Evolutionary conservation across 2,797 vertebrate species (phyloP).

Genomic region (Hoplostethus atlanticus): DNA sequence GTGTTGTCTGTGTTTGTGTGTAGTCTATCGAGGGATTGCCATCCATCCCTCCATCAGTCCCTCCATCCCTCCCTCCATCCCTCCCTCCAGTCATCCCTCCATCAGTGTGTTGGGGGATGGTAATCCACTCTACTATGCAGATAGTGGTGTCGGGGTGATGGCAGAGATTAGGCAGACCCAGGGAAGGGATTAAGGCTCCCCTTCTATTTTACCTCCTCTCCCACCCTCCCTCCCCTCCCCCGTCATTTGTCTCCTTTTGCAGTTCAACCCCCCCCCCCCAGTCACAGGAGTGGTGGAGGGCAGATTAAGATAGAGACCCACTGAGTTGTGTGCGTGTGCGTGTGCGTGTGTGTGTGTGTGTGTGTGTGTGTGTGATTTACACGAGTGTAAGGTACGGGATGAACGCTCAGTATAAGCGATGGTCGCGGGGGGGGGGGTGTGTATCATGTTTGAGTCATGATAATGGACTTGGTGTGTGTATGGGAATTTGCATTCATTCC

Average conservation of each 20-base stretch:
- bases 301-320: slow-evolving; percentile 60
- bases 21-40: slow-evolving; percentile 48
- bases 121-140: slow-evolving; percentile 80
- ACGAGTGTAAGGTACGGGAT: slow-evolving; percentile 20
- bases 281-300: slow-evolving; percentile 57
- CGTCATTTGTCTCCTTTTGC: slow-evolving; percentile 38
- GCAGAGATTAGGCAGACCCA: slow-evolving; percentile 79
- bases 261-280: slow-evolving; percentile 39
- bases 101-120: slow-evolving; percentile 64
- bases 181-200: slow-evolving; percentile 76
- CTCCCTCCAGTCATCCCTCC: background rate
- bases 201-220: slow-evolving; percentile 63
- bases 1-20: background rate
- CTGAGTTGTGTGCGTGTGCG: slow-evolving; percentile 33
- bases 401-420: slow-evolving; percentile 1
- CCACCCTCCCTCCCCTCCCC: slow-evolving; percentile 16
- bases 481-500: slow-evolving; percentile 34
- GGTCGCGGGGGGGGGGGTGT: background rate
- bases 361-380: slow-evolving; percentile 39
- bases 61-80: no score
- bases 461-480: slow-evolving; percentile 37
- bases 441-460: slow-evolving; percentile 11
- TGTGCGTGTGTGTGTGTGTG: slow-evolving; percentile 23
- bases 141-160: slow-evolving; percentile 56
- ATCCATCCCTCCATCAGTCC: slow-evolving; percentile 44